Percentiles rank a stretch among this genome's conserved stretches.
These are phyloP conservation scores for Tinea pellionella DNA, from an alignment of 2,888 invertebrate species.

Conservation along the genomic window DNA sequence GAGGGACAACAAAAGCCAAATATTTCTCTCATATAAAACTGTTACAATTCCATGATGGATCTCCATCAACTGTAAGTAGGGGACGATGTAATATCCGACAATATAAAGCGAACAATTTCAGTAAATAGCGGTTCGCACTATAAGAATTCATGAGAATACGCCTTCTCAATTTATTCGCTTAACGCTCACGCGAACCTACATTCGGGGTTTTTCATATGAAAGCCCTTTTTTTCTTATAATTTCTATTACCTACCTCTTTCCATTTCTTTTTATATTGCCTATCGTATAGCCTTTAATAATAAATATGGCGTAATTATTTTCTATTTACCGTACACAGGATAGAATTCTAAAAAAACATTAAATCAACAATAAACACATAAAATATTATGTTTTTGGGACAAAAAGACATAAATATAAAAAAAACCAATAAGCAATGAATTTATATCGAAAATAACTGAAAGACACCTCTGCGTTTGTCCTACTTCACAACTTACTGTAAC, in stretches of 20 bases:
- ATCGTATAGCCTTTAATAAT: too few species aligned
- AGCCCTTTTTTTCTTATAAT: not conserved
- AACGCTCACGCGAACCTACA: not conserved
- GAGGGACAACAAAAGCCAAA: not conserved
- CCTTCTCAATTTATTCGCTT: conserved; percentile 1
- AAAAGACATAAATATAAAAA: not conserved
- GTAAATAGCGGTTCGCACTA: not conserved
- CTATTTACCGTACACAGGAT: too few species aligned
- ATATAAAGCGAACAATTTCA: conserved; percentile 4
- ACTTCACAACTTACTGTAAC: not conserved
- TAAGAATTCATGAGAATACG: not conserved
- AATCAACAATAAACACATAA: too few species aligned
- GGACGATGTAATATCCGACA: not conserved
- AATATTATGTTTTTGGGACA: too few species aligned
- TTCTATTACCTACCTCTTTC: not conserved
- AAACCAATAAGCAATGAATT: not conserved
- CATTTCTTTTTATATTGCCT: too few species aligned
- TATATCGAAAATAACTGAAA: not conserved
- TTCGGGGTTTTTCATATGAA: not conserved
- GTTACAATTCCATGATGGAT: conserved; percentile 2
- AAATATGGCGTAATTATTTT: too few species aligned
- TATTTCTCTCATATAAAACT: not conserved
- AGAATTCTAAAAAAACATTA: too few species aligned
- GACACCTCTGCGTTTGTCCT: not conserved
- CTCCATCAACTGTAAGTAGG: conserved; percentile 6